phyloP scores from a whole-genome alignment of 2,888 invertebrate genomes.

The Odontomyia ornata region DNA sequence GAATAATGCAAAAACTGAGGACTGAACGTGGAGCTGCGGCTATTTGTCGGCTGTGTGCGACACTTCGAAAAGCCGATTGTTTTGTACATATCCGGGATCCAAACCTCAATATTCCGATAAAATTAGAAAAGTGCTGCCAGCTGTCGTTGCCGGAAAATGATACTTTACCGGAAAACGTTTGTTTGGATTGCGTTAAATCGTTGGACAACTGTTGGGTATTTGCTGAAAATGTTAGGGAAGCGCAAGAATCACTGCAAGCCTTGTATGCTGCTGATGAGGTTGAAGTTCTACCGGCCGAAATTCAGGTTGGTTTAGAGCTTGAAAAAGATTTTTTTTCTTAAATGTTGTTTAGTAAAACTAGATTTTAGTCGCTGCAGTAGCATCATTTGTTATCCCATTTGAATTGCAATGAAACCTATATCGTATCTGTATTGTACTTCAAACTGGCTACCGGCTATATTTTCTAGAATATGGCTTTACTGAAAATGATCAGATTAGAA shows the following conservation, averaged over 20 bases:
- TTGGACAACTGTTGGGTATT: conserved; percentile 54
- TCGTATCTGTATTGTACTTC: no score
- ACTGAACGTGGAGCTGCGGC: conserved; percentile 38
- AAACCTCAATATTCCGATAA: conserved; percentile 52
- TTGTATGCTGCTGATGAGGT: conserved; percentile 44
- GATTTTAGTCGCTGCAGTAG: no score
- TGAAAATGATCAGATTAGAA: no score
- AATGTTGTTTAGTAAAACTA: no score
- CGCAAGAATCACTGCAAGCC: conserved; percentile 55
- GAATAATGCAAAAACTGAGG: conserved; percentile 11
- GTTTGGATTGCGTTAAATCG: conserved; percentile 53
- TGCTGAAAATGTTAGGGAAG: conserved; percentile 54
- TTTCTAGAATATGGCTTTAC: no score
- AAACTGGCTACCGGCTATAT: no score
- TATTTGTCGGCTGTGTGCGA: conserved; percentile 57
- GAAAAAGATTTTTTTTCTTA: not conserved
- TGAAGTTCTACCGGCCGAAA: not conserved
- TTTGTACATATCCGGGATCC: conserved; percentile 51
- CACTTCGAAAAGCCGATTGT: conserved; percentile 53
- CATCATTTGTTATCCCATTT: no score
- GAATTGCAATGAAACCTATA: no score
- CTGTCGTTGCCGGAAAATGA: conserved; percentile 52
- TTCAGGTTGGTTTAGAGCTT: not conserved
- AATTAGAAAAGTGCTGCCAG: conserved; percentile 54
- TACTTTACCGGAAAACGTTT: conserved; percentile 55